phyloP scores from a whole-genome alignment of 2,113 vertebrate species.

The Sterna hirundo region DNA sequence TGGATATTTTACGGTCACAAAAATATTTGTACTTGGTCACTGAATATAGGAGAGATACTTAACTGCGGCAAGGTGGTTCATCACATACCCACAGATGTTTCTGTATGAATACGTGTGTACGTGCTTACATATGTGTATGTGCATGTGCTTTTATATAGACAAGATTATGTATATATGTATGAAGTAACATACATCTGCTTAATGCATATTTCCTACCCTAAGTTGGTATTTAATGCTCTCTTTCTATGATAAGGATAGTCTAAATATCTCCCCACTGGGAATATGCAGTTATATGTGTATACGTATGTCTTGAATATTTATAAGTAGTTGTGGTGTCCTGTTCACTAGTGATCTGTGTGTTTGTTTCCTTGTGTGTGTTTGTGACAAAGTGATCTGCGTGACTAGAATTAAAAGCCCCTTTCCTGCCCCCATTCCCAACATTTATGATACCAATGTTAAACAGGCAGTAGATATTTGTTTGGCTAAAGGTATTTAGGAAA shows the following conservation, averaged over 20 bases:
- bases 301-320: rapidly evolving
- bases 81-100: background rate
- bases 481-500: background rate
- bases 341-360: background rate
- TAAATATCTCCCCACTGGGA: background rate
- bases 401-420: background rate
- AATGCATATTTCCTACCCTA: background rate
- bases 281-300: background rate
- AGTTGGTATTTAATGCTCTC: background rate
- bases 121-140: background rate
- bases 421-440: background rate
- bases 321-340: background rate
- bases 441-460: background rate
- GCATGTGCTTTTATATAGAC: background rate
- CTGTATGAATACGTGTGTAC: background rate
- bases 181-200: background rate
- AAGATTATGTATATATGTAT: background rate
- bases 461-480: background rate
- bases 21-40: background rate
- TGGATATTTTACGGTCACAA: background rate
- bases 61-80: background rate
- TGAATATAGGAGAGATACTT: background rate
- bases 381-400: background rate
- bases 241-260: background rate
- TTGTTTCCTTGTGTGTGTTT: background rate